Conservation (phyloP, 1,140 invertebrate genomes). For the Delia radicum region DNA sequence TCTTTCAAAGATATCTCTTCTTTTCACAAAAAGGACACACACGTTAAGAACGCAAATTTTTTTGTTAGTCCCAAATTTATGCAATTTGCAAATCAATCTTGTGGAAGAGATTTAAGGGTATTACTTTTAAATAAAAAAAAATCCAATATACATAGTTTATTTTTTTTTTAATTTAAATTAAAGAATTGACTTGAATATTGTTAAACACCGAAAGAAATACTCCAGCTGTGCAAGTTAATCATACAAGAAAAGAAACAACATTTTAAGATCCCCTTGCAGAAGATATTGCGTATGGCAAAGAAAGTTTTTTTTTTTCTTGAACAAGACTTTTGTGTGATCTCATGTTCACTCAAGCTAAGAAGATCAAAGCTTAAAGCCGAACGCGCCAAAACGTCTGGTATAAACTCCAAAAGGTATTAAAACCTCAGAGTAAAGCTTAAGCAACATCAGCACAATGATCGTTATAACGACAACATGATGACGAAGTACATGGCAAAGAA, state of each 20-base stretch:
- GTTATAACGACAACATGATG: not conserved
- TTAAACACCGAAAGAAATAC: conserved; percentile 22
- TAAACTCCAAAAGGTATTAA: not conserved
- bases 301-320: conserved; percentile 11
- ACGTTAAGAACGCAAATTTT: no score
- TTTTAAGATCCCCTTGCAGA: no score
- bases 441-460: not conserved
- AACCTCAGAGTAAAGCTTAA: not conserved
- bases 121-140: not conserved
- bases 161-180: conserved; percentile 2
- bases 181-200: not conserved
- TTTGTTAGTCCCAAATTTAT: no score
- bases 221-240: conserved; percentile 53
- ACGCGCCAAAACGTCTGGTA: conserved; percentile 33
- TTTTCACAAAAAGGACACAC: no score
- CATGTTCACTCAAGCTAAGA: conserved; percentile 36
- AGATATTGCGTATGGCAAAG: no score
- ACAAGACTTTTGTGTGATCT: not conserved
- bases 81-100: not conserved
- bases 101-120: not conserved
- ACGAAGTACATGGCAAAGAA: not conserved
- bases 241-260: not conserved
- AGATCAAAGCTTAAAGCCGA: conserved; percentile 52
- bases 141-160: not conserved
- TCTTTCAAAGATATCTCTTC: not conserved